Evolutionary conservation across 1,140 invertebrate genomes (phyloP).

Genomic region (Megalopta genalis): DNA sequence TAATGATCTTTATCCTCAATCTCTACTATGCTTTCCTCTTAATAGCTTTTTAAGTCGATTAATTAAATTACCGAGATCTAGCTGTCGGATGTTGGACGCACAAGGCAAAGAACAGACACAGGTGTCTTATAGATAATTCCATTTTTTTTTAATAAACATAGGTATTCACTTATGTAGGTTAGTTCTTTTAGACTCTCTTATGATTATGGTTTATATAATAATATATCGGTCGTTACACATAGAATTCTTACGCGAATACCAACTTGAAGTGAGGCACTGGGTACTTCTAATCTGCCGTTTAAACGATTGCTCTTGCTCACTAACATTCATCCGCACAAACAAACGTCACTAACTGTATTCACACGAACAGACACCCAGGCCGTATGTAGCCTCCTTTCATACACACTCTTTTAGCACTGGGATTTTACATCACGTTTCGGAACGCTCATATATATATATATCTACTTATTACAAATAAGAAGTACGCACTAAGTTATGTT

Average conservation of each 20-base stretch:
- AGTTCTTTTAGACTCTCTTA: conserved; percentile 79
- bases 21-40: too few relatives aligned
- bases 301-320: conserved; percentile 32
- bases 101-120: conserved; percentile 7
- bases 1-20: too few relatives aligned
- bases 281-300: conserved; percentile 45
- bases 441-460: conserved; percentile 57
- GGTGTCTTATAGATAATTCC: conserved; percentile 54
- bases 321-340: conserved; percentile 57
- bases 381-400: conserved; percentile 23
- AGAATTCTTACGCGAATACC: conserved; percentile 68
- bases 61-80: too few relatives aligned
- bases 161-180: conserved; percentile 75
- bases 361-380: conserved; percentile 8
- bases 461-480: conserved; percentile 75
- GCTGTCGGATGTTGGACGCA: too few relatives aligned
- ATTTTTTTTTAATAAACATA: conserved; percentile 77
- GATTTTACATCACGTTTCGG: conserved; percentile 21
- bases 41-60: too few relatives aligned
- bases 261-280: conserved; percentile 65
- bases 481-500: conserved; percentile 77
- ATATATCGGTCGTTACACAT: conserved; percentile 73
- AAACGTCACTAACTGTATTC: conserved; percentile 31
- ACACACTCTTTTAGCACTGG: conserved; percentile 7
- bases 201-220: conserved; percentile 65